Conservation (phyloP, 2,888 invertebrate species). For the Drosophila meridionalis region DNA sequence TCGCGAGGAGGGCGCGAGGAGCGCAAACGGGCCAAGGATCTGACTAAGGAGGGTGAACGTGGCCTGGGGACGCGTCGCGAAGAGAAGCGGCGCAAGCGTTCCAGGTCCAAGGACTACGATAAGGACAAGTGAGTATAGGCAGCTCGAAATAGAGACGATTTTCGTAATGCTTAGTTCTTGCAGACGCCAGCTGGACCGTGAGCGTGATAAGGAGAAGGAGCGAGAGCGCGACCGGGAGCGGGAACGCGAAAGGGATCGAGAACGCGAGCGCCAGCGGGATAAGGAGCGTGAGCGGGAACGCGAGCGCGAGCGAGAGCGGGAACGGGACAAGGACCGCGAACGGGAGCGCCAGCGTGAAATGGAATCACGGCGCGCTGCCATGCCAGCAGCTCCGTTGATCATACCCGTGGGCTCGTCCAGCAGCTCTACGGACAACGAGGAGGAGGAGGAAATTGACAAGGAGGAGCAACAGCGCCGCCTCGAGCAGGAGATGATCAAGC, state of each 20-base stretch:
- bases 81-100: conserved; percentile 81
- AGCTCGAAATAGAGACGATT: neutral
- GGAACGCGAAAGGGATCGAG: conserved; percentile 79
- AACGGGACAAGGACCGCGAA: conserved; percentile 84
- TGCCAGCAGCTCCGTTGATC: conserved; percentile 55
- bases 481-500: conserved; percentile 97
- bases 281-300: conserved; percentile 85
- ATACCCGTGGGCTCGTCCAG: conserved; percentile 72
- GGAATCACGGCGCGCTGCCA: conserved; percentile 51
- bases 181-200: conserved; percentile 81
- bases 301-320: conserved; percentile 86
- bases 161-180: neutral
- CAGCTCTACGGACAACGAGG: conserved; percentile 82
- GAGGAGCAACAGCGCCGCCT: conserved; percentile 96
- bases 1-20: conserved; percentile 71
- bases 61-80: conserved; percentile 61
- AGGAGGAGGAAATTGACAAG: conserved; percentile 87
- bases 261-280: conserved; percentile 58
- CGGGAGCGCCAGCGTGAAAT: conserved; percentile 87
- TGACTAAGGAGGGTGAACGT: conserved; percentile 60
- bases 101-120: conserved; percentile 80
- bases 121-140: conserved; percentile 70
- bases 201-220: conserved; percentile 58
- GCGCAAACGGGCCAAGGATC: conserved; percentile 70
- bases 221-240: conserved; percentile 79